Conservation (phyloP, 2,113 vertebrate species). For the Corapipo altera region DNA sequence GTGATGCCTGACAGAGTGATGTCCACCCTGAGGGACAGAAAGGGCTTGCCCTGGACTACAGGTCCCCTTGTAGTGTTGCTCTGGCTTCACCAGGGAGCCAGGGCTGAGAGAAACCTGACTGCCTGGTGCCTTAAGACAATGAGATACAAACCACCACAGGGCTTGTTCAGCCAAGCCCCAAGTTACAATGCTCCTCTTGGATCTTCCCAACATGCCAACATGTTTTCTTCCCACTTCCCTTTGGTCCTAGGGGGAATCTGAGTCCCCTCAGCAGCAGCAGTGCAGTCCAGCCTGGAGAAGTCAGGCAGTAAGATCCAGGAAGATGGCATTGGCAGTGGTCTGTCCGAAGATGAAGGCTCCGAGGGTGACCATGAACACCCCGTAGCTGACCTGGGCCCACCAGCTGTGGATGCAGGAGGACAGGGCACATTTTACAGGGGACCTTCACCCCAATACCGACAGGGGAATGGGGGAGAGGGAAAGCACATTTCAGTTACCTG, state of each 20-base stretch:
- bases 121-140: background rate
- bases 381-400: constrained; percentile 84
- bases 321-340: constrained; percentile 84
- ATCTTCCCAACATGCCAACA: background rate
- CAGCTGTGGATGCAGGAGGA: constrained; percentile 77
- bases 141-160: background rate
- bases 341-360: constrained; percentile 89
- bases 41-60: background rate
- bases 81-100: background rate
- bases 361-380: constrained; percentile 82
- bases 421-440: background rate
- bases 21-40: background rate
- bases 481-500: constrained; percentile 74
- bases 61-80: background rate
- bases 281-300: background rate
- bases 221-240: background rate
- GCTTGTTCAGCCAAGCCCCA: background rate
- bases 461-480: background rate
- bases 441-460: background rate
- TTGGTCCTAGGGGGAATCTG: background rate
- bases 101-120: background rate
- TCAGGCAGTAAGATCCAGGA: constrained; percentile 75
- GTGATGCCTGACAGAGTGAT: background rate
- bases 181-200: background rate
- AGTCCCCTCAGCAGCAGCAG: background rate